Percentiles rank a stretch among this genome's conserved stretches.
phyloP scores from a whole-genome alignment of 1,140 invertebrate genomes.

The Epicauta chinensis region DNA sequence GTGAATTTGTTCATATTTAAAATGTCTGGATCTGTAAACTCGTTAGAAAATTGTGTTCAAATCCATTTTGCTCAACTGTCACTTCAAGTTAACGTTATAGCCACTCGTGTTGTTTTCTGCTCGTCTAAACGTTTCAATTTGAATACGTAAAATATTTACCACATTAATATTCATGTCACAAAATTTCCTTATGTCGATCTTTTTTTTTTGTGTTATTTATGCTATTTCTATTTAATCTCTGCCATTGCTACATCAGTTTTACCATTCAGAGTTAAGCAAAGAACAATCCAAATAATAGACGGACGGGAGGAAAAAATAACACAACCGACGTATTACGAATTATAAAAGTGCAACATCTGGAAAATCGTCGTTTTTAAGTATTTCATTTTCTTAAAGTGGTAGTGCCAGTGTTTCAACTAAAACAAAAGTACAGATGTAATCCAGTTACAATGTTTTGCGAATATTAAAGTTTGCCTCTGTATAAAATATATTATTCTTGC shows the following conservation, averaged over 20 bases:
- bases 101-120: constrained; percentile 9
- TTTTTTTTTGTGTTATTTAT: too few relatives aligned
- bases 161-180: constrained; percentile 18
- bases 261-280: too few relatives aligned
- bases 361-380: constrained; percentile 23
- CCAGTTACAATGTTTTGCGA: constrained; percentile 28
- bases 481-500: constrained; percentile 28
- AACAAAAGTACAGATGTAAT: constrained; percentile 33
- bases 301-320: too few relatives aligned
- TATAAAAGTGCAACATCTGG: constrained; percentile 19
- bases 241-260: too few relatives aligned
- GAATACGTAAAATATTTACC: constrained; percentile 7
- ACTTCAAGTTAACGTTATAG: constrained; percentile 2
- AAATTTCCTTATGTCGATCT: constrained; percentile 16
- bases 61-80: too few relatives aligned
- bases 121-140: constrained; percentile 13
- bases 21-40: too few relatives aligned
- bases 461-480: constrained; percentile 23
- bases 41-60: too few relatives aligned
- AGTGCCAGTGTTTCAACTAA: constrained; percentile 14
- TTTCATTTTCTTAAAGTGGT: constrained; percentile 29
- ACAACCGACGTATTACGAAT: constrained; percentile 14
- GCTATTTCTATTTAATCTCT: too few relatives aligned
- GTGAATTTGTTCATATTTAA: too few relatives aligned
- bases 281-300: too few relatives aligned